phyloP scores from a whole-genome alignment of 2,113 vertebrate species.

The Nestor notabilis region DNA sequence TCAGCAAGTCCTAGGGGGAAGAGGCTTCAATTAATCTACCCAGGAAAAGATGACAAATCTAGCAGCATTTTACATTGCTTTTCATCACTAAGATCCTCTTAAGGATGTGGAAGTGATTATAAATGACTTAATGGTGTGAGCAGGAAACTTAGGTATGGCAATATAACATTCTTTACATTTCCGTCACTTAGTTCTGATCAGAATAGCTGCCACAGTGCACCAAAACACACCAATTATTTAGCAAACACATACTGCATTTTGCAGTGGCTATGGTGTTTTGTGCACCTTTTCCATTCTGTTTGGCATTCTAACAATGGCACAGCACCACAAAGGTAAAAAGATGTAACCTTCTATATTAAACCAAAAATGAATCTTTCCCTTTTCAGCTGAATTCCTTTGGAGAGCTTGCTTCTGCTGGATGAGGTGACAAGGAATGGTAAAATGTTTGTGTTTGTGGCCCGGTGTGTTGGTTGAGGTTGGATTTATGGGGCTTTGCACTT shows the following conservation, averaged over 20 bases:
- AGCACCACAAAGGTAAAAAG: no score
- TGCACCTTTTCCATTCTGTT: background rate
- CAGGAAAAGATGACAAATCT: background rate
- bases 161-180: background rate
- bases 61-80: background rate
- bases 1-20: background rate
- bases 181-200: rapidly evolving
- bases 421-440: rapidly evolving
- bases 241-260: rapidly evolving
- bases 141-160: background rate
- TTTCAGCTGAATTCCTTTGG: background rate
- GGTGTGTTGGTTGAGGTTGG: background rate
- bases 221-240: background rate
- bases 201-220: background rate
- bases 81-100: rapidly evolving
- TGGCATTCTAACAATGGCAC: rapidly evolving
- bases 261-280: rapidly evolving
- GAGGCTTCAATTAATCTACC: rapidly evolving
- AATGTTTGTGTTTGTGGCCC: rapidly evolving
- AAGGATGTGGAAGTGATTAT: background rate
- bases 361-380: background rate
- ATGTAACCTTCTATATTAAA: background rate
- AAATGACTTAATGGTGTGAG: background rate
- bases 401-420: background rate
- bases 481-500: background rate